Evolutionary conservation across 2,113 vertebrate species (phyloP).

Genomic region (Pseudonaja textilis): DNA sequence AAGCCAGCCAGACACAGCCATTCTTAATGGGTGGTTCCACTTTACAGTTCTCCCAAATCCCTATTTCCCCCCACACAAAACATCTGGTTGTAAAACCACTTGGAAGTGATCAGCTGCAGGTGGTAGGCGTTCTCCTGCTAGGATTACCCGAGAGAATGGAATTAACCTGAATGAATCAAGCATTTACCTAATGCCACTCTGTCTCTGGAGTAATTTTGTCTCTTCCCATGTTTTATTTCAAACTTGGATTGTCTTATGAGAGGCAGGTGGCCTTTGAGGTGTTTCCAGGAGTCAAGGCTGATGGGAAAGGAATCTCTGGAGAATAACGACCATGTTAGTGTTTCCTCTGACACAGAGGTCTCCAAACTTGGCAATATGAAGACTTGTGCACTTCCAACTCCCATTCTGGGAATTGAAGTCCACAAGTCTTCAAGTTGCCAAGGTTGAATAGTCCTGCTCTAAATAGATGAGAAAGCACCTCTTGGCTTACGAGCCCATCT

Average conservation of each 20-base stretch:
- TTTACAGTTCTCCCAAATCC: neutral
- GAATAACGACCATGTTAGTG: neutral
- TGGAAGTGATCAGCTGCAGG: slow-evolving; percentile 27
- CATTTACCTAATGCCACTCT: slow-evolving; percentile 30
- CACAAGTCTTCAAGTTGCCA: too few species aligned
- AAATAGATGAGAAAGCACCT: neutral
- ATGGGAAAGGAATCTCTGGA: neutral
- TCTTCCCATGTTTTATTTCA: neutral
- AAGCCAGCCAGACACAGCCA: neutral
- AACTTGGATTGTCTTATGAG: neutral
- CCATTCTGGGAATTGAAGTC: too few species aligned
- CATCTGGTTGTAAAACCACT: slow-evolving; percentile 41
- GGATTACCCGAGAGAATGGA: slow-evolving; percentile 42
- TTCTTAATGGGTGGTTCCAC: slow-evolving; percentile 16
- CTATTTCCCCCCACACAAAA: neutral
- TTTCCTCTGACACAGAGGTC: neutral
- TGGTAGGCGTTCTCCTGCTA: slow-evolving; percentile 3
- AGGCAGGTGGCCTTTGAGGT: neutral
- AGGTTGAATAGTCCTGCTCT: neutral
- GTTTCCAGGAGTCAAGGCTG: neutral
- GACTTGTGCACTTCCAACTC: too few species aligned
- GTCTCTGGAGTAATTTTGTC: neutral
- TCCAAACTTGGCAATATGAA: too few species aligned
- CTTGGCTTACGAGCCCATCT: neutral
- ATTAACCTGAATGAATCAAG: slow-evolving; percentile 8